phyloP scores from a whole-genome alignment of 2,113 vertebrate genomes.

The Piprites chloris region DNA sequence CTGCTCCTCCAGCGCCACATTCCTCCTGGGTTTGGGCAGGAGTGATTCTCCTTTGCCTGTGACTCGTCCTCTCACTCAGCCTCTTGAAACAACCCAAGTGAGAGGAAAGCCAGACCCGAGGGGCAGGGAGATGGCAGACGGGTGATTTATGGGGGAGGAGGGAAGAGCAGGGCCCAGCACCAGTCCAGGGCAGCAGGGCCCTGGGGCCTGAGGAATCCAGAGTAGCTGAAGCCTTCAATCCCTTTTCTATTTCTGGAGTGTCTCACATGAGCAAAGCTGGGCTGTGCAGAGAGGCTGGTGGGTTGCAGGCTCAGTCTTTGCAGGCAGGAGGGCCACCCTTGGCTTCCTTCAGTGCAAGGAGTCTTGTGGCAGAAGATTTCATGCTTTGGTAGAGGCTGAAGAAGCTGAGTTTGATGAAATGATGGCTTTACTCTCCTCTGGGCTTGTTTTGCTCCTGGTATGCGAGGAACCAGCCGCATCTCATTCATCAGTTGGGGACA shows the following conservation, averaged over 20 bases:
- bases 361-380: background rate
- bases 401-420: background rate
- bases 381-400: background rate
- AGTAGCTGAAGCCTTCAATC: background rate
- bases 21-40: background rate
- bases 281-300: background rate
- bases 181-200: background rate
- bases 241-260: constrained; percentile 60
- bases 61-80: accelerated
- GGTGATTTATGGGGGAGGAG: background rate
- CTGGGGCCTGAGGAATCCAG: background rate
- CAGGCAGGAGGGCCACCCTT: background rate
- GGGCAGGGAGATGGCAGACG: background rate
- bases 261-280: background rate
- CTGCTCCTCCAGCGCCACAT: background rate
- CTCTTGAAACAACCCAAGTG: background rate
- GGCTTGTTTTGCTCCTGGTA: background rate
- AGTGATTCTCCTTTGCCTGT: background rate
- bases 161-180: background rate
- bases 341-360: background rate
- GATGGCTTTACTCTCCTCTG: background rate
- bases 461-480: background rate
- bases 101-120: background rate
- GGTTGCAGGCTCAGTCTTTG: accelerated
- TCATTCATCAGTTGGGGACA: constrained; percentile 24